Base-by-base conservation (phyloP, 2,888 invertebrate genomes). In the Cerastis rubricosa region DNA sequence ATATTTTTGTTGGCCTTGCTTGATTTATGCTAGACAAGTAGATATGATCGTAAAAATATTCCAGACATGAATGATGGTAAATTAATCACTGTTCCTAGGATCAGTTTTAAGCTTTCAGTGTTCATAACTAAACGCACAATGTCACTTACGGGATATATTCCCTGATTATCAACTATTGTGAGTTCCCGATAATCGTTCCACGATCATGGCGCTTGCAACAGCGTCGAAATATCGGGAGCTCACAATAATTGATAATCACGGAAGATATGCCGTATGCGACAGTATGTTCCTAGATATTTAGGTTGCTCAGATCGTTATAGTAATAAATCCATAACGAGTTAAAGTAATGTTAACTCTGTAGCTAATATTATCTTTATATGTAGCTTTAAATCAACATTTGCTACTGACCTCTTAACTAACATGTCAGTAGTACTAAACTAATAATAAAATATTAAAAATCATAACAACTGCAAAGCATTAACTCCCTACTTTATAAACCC, bases 381-480 rank as follows among this genome's bases (percentile, higher is more conserved):
- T n/a, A 74, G 8, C 17, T 45, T 57, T 12, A 29, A 22, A 14
- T 17, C 45, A 35, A 3, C 1, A 35, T 11, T 40, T 77, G 6
- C 25, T 22, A 57, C 54, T 17, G 35, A 65, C 7, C 9, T 4
- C 25, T n/a, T 40, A 47, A 12, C 14, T 40, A 22, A 47, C 2
- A 40, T 45, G 4, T 35, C 7, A 11, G 8, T 59, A 43, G 1
- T 29, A 54, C 9, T 22, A 66, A 1, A 14, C 2, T 4, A 22
- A 51, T 9, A 72, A 40, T 11, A 43, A 43, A 19, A 63, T 19
- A 29, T 12, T 19, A 19, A 47, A 47, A 57, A 45, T 14, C 14
- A 64, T 17, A 25, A 54, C 22, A 29, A 64, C 63, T 49, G 43
- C 47, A 82, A 68, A 51, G 12, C 29, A 82, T 64, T 54, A 9